phyloP scores from a whole-genome alignment of 1,140 invertebrate genomes.

The Habropoda laboriosa region DNA sequence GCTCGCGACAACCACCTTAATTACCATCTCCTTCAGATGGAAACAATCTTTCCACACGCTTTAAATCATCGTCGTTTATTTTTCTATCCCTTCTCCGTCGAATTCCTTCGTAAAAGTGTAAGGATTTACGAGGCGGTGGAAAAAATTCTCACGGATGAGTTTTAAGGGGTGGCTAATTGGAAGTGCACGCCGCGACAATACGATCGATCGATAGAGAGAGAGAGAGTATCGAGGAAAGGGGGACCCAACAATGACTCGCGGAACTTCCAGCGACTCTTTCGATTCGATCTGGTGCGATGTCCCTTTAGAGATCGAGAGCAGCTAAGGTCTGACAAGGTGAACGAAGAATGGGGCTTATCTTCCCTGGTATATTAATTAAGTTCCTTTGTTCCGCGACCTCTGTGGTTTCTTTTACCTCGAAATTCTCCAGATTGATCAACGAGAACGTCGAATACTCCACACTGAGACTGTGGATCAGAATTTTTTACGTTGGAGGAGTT shows the following conservation, averaged over 20 bases:
- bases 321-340: not conserved
- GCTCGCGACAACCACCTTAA: slow-evolving; percentile 26
- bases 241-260: slow-evolving; percentile 48
- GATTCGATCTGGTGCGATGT: slow-evolving; percentile 54
- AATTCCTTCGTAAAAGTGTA: not conserved
- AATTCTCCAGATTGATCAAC: not conserved
- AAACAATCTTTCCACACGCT: slow-evolving; percentile 23
- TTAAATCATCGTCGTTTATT: not conserved
- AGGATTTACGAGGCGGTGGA: not conserved
- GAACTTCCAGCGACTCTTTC: slow-evolving; percentile 32
- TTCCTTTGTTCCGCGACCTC: slow-evolving; percentile 49
- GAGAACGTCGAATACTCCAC: not conserved
- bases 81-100: too few species aligned
- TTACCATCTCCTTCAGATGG: slow-evolving; percentile 43
- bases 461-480: too few species aligned
- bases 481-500: too few species aligned
- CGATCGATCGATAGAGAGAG: slow-evolving; percentile 60
- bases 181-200: slow-evolving; percentile 66
- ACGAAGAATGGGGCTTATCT: slow-evolving; percentile 24
- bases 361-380: slow-evolving; percentile 60
- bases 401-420: not conserved
- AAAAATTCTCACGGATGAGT: slow-evolving; percentile 70
- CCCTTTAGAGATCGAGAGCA: slow-evolving; percentile 1
- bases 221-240: not conserved
- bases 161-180: slow-evolving; percentile 68